Evolutionary conservation across 2,113 vertebrate species (phyloP).

Genomic region (Antechinus flavipes): DNA sequence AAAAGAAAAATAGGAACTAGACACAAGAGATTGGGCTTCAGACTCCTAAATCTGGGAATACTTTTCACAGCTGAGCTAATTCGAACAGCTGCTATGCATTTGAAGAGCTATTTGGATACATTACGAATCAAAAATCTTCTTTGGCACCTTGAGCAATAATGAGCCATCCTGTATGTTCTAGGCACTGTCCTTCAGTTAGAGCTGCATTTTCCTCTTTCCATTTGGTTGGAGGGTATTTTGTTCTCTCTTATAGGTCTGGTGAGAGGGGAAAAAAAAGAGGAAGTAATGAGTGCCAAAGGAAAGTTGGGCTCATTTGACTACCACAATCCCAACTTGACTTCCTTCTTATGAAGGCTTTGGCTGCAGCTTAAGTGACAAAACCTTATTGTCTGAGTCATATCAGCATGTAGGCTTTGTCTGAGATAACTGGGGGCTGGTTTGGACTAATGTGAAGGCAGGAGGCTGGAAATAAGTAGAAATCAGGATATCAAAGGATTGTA

Average conservation of each 20-base stretch:
- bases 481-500: neutral
- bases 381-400: neutral
- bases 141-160: constrained; percentile 3
- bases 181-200: neutral
- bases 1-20: neutral
- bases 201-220: constrained; percentile 29
- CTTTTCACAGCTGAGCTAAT: constrained; percentile 14
- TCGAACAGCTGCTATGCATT: constrained; percentile 16
- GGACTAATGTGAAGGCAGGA: neutral
- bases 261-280: constrained; percentile 17
- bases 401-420: neutral
- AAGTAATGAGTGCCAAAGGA: neutral
- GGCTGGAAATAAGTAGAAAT: neutral
- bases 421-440: neutral
- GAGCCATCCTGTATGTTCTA: constrained; percentile 5
- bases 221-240: neutral
- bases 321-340: neutral
- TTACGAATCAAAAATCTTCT: neutral
- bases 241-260: neutral
- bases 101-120: constrained; percentile 38
- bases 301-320: neutral
- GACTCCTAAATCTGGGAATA: neutral
- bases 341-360: neutral
- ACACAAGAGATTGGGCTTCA: neutral
- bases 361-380: neutral